Percentiles rank a stretch among this genome's conserved stretches.
Conservation (phyloP, 1,140 invertebrate genomes). For the Epicauta chinensis region DNA sequence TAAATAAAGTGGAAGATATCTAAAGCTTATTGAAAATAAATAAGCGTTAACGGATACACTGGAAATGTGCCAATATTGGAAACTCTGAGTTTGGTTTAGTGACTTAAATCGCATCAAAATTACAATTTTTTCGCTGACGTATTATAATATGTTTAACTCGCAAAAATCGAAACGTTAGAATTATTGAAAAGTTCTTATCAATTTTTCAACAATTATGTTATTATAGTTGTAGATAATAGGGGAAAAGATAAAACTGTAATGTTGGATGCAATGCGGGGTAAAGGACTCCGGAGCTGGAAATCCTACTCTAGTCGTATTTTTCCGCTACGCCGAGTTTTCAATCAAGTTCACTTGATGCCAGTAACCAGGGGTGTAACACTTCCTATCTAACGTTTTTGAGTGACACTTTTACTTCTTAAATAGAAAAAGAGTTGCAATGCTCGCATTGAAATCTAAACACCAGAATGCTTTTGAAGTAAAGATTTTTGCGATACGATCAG, state of each 20-base stretch:
- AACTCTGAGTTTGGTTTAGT: slow-evolving; percentile 5
- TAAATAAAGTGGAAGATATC: too few relatives aligned
- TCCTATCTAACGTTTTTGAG: slow-evolving; percentile 26
- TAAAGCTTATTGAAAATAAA: slow-evolving; percentile 5
- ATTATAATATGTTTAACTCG: too few relatives aligned
- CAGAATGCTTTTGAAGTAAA: slow-evolving; percentile 29
- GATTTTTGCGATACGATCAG: slow-evolving; percentile 25
- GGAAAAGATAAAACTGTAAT: slow-evolving; percentile 31
- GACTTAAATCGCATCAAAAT: too few relatives aligned
- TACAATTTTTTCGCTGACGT: too few relatives aligned
- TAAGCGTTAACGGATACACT: background rate
- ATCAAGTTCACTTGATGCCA: slow-evolving; percentile 41
- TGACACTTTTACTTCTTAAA: slow-evolving; percentile 23
- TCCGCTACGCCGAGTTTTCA: slow-evolving; percentile 41
- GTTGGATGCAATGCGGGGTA: slow-evolving; percentile 26
- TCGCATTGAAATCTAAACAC: slow-evolving; percentile 29
- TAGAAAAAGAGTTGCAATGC: slow-evolving; percentile 24
- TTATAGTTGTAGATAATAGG: slow-evolving; percentile 12
- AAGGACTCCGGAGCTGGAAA: slow-evolving; percentile 34
- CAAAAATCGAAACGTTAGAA: too few relatives aligned
- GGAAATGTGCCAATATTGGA: slow-evolving; percentile 13
- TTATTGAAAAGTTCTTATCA: too few relatives aligned
- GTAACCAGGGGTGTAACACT: slow-evolving; percentile 35
- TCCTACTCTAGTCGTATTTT: slow-evolving; percentile 39
- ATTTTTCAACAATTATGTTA: slow-evolving; percentile 22